phyloP scores from a whole-genome alignment of 2,113 vertebrate species.

The Lepidothrix coronata region DNA sequence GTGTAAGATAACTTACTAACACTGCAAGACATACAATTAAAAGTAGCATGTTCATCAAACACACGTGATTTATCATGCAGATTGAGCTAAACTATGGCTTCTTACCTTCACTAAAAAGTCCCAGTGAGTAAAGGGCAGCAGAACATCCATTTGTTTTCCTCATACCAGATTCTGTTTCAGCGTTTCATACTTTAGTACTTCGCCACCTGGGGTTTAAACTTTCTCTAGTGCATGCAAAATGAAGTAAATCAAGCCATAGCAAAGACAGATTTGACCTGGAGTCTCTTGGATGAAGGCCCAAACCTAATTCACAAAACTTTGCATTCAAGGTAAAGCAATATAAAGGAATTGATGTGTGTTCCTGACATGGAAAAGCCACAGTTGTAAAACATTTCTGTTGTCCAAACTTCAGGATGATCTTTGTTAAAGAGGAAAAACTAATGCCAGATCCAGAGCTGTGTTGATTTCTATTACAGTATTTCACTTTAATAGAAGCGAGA shows the following conservation, averaged over 20 bases:
- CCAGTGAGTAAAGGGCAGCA: background rate
- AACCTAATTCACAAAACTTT: conserved; percentile 6
- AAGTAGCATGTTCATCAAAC: background rate
- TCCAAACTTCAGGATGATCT: background rate
- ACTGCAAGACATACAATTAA: background rate
- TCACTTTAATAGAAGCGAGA: background rate
- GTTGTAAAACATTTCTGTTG: background rate
- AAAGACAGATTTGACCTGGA: background rate
- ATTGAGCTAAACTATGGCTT: background rate
- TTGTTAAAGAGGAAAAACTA: background rate
- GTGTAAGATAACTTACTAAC: background rate
- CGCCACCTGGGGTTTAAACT: background rate
- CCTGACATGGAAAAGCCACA: background rate
- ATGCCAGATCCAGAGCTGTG: background rate
- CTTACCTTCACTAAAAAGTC: background rate
- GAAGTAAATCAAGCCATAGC: background rate
- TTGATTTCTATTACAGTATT: background rate
- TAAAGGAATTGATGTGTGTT: background rate
- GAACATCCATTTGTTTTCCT: background rate
- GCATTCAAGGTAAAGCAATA: background rate
- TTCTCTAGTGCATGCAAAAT: background rate
- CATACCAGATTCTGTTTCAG: background rate
- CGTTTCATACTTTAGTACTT: background rate
- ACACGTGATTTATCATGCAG: background rate
- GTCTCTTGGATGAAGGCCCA: conserved; percentile 19